Base-by-base conservation (phyloP, 2,797 vertebrate genomes). In the Lacerta bilineata region DNA sequence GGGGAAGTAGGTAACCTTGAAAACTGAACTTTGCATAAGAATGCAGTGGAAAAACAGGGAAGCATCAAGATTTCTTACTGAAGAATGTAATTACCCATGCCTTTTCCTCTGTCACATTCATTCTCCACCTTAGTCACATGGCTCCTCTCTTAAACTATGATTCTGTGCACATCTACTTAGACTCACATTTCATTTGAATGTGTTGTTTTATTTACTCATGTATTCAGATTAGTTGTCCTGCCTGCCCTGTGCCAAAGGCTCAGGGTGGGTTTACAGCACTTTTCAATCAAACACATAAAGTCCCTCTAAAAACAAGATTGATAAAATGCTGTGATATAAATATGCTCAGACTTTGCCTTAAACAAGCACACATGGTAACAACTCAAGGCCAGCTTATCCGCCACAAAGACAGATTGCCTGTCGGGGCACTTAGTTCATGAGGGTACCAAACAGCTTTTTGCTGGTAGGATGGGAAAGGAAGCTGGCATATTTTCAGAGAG, bases 1-100 rank as follows among this genome's bases (percentile, higher is more conserved):
- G 88, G 91, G 90, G 89, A 94, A 91, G 92, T 88, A 95, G 92
- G 92, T 95, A 96, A 95, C 94, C 93, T 96, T 95, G 94, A 95
- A 86, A 94, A 88, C 89, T 92, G 86, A 92, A 91, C 90, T 95
- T 94, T 96, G 91, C 92, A 91, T 94, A 91, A 93, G 87, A 92
- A 94, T 91, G 79, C 81, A 39, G 23, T 61, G 85, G 84, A 39
- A 83, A 93, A 85, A 90, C 8, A 23, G 33, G 10, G 86, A 2
- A 80, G 64, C 10, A 66, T 81, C 92, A 93, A 68, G 11, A 0
- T 50, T 88, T 85, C 85, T 61, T 89, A 17, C 25, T 93, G 55
- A 84, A 80, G 79, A 2, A 29, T 0, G 18, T 0, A 75, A 36
- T 66, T 68, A 88, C 23, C 85, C 64, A 36, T 0, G 8, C 41